Evolutionary conservation across 2,888 invertebrate genomes (phyloP).

Genomic region (Thymelicus lineola): DNA sequence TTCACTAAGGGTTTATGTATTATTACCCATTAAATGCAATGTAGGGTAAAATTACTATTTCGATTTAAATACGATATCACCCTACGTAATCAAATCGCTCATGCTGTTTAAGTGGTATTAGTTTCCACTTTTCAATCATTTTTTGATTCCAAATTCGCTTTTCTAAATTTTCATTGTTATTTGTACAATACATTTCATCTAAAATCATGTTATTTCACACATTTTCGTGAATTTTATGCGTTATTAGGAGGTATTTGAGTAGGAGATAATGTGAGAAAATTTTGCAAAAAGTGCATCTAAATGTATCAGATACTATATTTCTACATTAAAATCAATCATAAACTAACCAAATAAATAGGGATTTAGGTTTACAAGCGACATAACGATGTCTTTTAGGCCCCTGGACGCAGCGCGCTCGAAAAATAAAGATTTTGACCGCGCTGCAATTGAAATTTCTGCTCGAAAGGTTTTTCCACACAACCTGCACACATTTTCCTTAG

Average conservation of each 20-base stretch:
- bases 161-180: slow-evolving; percentile 3
- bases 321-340: slow-evolving; percentile 10
- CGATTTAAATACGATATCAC: slow-evolving; percentile 31
- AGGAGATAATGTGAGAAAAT: not conserved
- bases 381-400: not conserved
- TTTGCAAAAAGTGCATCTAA: slow-evolving; percentile 9
- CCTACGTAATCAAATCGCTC: slow-evolving; percentile 33
- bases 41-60: slow-evolving; percentile 26
- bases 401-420: slow-evolving; percentile 21
- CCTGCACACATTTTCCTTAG: slow-evolving; percentile 18
- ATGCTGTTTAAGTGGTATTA: slow-evolving; percentile 27
- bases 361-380: slow-evolving; percentile 3
- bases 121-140: slow-evolving; percentile 23
- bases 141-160: slow-evolving; percentile 19
- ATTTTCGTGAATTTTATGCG: slow-evolving; percentile 14
- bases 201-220: slow-evolving; percentile 22
- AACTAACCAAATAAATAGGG: slow-evolving; percentile 12
- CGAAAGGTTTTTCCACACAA: slow-evolving; percentile 13
- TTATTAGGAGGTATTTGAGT: not conserved
- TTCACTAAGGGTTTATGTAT: slow-evolving; percentile 1
- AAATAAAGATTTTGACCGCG: slow-evolving; percentile 15
- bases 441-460: slow-evolving; percentile 4
- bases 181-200: slow-evolving; percentile 6
- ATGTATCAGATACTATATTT: slow-evolving; percentile 1
- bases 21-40: slow-evolving; percentile 26